Evolutionary conservation across 2,888 invertebrate genomes (phyloP).

Genomic region (Amphipyra berbera): DNA sequence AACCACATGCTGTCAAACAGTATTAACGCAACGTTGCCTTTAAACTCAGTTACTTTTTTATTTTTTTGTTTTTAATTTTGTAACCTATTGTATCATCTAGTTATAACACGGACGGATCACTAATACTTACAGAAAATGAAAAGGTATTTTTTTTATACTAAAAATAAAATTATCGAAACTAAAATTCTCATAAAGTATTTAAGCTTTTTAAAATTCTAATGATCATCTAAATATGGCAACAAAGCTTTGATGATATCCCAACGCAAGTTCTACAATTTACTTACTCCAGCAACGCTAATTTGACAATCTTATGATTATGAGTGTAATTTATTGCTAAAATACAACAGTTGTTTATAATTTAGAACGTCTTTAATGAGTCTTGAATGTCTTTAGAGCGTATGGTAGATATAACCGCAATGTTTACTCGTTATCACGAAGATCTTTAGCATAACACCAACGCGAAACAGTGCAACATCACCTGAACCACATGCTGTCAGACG

Average conservation of each 20-base stretch:
- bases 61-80: too few relatives aligned
- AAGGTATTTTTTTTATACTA: too few relatives aligned
- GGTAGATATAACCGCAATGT: background rate
- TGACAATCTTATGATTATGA: background rate
- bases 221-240: too few relatives aligned
- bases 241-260: too few relatives aligned
- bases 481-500: slow-evolving; percentile 45
- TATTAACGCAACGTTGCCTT: slow-evolving; percentile 49
- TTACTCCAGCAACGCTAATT: background rate
- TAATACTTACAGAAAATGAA: too few relatives aligned
- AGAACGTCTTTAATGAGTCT: background rate
- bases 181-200: too few relatives aligned
- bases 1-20: slow-evolving; percentile 41
- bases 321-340: background rate
- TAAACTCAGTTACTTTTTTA: slow-evolving; percentile 53
- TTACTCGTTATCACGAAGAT: slow-evolving; percentile 5
- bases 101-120: too few relatives aligned
- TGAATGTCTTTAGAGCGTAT: too few relatives aligned
- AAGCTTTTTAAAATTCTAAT: too few relatives aligned
- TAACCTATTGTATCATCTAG: too few relatives aligned
- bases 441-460: slow-evolving; percentile 25
- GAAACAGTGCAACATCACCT: slow-evolving; percentile 43
- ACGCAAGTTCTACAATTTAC: too few relatives aligned
- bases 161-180: too few relatives aligned
- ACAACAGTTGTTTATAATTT: background rate